A percentile compares a stretch with the other conserved stretches of the same genome.
Conservation (phyloP, 2,113 vertebrate genomes). For the Tupaia chinensis region DNA sequence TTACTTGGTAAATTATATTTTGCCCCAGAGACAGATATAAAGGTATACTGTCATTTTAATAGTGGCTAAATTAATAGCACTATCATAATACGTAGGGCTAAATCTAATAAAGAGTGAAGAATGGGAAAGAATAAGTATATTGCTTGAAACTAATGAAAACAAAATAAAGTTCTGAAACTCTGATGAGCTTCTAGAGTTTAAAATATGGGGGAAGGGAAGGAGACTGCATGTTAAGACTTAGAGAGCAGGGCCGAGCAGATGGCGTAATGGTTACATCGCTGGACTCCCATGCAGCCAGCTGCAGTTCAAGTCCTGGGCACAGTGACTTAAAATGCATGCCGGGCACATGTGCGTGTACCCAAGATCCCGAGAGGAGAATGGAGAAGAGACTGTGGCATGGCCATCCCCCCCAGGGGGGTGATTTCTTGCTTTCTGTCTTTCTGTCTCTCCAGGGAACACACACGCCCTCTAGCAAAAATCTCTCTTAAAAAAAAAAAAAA, state of each 20-base stretch:
- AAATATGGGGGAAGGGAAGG: neutral
- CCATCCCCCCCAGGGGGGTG: too few relatives aligned
- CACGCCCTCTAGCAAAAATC: too few relatives aligned
- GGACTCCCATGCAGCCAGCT: too few relatives aligned
- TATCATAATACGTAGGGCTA: neutral
- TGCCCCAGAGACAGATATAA: slow-evolving; percentile 5
- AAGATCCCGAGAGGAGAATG: too few relatives aligned
- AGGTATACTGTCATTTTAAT: neutral
- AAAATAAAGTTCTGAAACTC: neutral
- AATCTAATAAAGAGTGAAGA: neutral
- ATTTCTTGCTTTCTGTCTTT: too few relatives aligned
- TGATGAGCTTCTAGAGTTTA: neutral
- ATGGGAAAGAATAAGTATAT: neutral
- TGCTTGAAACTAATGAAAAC: slow-evolving; percentile 25
- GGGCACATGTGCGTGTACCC: too few relatives aligned
- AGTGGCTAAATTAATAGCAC: slow-evolving; percentile 4
- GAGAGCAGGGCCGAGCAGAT: neutral
- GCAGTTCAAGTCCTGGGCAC: too few relatives aligned
- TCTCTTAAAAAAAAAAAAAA: too few relatives aligned
- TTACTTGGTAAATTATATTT: slow-evolving; percentile 16
- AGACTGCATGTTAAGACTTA: neutral
- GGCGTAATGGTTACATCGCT: too few relatives aligned
- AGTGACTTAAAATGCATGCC: too few relatives aligned
- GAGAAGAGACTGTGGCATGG: too few relatives aligned
- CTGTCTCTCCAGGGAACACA: too few relatives aligned